Base-by-base conservation (phyloP, 1,140 invertebrate genomes). In the Drosophila kohkoa region DNA sequence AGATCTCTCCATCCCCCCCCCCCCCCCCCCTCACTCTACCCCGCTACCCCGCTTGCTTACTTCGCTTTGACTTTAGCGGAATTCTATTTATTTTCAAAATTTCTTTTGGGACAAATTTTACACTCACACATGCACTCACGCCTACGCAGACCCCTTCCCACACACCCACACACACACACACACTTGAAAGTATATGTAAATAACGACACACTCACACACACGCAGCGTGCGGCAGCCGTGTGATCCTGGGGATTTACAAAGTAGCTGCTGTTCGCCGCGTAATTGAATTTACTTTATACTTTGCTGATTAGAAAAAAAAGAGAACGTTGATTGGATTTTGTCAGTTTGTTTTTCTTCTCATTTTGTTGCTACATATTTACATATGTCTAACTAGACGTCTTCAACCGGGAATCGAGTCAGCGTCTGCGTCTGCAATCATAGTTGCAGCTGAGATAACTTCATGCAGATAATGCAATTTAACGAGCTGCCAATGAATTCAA, bases 261-360 rank as follows among this genome's bases (percentile, higher is more conserved):
- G 85, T 88, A 88, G 85, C 75, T 73, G 73, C 73, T 65, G 68
- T 25, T 63, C 72, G 74, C 85, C 83, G 83, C 85, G 85, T 88
- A 88, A 88, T 88, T 88, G 85, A 88, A 88, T 88, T 88, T 88
- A 89, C 85, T 88, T 88, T 89, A 88, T 88, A 88, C 85, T 88
- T 85, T 81, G 72, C 77, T 85, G 85, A 88, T 88, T 88, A 88
- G 85, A 89, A 89, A 73, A 62, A 62, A 73, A 43, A 54, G 16
- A 52, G n/a, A 69, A 80, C 65, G 74, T 73, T 88, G 85, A 88
- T 88, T 88, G 85, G 75, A 88, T 88, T 88, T 85, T 60, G 63
- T 48, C 67, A 70, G 51, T 54, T 48, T 73, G 74, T 57, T 52
- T 52, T 48, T 43, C 49, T 16, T 60, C 58, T 43, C 32, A 8